Percentiles rank a stretch among this genome's conserved stretches.
These are phyloP conservation scores for Polydrusus cervinus DNA, from an alignment of 2,888 invertebrate species.

Conservation along the genomic window DNA sequence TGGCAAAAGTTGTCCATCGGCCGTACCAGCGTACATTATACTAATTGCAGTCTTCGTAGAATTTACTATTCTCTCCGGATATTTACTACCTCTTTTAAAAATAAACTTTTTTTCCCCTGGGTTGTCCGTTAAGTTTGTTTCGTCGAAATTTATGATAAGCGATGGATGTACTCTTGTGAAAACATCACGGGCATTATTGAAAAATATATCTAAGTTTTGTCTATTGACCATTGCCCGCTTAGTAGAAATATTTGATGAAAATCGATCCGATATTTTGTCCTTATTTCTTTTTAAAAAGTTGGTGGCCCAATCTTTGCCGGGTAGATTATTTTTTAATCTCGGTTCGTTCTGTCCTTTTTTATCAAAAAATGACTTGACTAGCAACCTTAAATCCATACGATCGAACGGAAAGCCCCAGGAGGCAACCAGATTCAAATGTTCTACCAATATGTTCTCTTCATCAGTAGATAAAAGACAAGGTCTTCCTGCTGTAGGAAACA, in stretches of 20 bases:
- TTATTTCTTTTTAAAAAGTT: slow-evolving; percentile 31
- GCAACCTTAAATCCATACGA: slow-evolving; percentile 29
- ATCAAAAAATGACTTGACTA: slow-evolving; percentile 41
- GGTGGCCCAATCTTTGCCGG: slow-evolving; percentile 25
- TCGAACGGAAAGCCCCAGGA: slow-evolving; percentile 42
- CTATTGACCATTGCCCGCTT: slow-evolving; percentile 26
- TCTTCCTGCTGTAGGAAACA: slow-evolving; percentile 19
- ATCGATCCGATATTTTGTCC: slow-evolving; percentile 16
- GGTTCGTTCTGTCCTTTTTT: slow-evolving; percentile 26
- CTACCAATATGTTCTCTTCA: slow-evolving; percentile 44
- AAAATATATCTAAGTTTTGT: slow-evolving; percentile 16
- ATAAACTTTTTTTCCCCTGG: slow-evolving; percentile 45
- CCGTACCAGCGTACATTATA: slow-evolving; percentile 57
- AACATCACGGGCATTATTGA: slow-evolving; percentile 14
- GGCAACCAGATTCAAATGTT: slow-evolving; percentile 44
- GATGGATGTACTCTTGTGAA: slow-evolving; percentile 16
- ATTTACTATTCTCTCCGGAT: slow-evolving; percentile 49
- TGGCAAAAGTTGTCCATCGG: slow-evolving; percentile 65
- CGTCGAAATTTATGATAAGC: slow-evolving; percentile 50
- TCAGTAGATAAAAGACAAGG: slow-evolving; percentile 37
- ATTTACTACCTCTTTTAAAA: slow-evolving; percentile 47
- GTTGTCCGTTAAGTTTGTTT: slow-evolving; percentile 52
- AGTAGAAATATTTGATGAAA: slow-evolving; percentile 36
- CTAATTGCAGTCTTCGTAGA: slow-evolving; percentile 46
- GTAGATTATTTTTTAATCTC: slow-evolving; percentile 19